Evolutionary conservation across 2,888 invertebrate genomes (phyloP), one percentile per base, ranked within the genome.

Genomic region (Agrotis ipsilon): DNA sequence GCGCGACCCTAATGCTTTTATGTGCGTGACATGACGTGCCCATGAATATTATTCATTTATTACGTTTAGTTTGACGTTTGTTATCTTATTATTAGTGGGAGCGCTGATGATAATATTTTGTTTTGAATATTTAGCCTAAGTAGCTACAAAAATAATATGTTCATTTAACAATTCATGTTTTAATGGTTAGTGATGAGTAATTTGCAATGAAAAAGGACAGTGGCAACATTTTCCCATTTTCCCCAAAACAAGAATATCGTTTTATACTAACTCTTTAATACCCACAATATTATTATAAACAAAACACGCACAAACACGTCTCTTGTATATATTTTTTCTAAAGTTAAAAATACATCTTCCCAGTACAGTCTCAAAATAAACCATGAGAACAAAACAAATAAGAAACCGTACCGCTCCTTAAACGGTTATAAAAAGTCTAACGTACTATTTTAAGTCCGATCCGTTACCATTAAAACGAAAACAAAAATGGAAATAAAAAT

Each of bases 1-100:
- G 85, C 86, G 88, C 86, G 86, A 85, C 86, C 90, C 87, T 90
- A 89, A 88, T 85, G 86, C 86, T 84, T 87, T 88, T 86, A 81
- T 79, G 80, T 87, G 84, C 86, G 82, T 90, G 86, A 83, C 88
- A 83, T 80, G 76, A 80, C 85, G 80, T 82, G 72, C 80, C 75
- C 68, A 80, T 83, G 81, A 83, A 86, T 86, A 81, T 75, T 74
- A 82, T 84, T 77, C 60, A 52, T 76, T 75, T 79, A 84, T 77
- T 76, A 78, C 62, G 63, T 79, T 80, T 73, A 77, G 67, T 76
- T 73, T 72, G 46, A 75, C 60, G 62, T 79, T 72, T 24, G 60
- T 69, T 71, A 72, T 78, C 71, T 72, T 76, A 74, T 81, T 76
- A 76, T 64, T 54, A 55, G 46, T 65, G 62, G 73, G 39, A 60